These are phyloP conservation scores for Campaea margaritaria DNA, from an alignment of 2,888 invertebrate species.

Conservation along the genomic window DNA sequence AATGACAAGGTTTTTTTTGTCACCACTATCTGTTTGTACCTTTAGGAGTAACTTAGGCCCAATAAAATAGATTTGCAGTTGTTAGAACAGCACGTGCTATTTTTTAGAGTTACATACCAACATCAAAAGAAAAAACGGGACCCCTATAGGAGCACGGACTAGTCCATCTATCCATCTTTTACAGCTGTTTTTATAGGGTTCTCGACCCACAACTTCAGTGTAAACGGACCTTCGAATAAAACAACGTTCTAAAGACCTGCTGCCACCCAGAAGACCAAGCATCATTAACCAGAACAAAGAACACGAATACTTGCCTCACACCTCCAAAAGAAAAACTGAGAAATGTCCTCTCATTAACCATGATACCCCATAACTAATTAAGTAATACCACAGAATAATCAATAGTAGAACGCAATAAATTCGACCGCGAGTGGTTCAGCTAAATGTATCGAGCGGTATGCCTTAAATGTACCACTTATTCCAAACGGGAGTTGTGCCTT, in stretches of 20 bases:
- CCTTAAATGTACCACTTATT: slow-evolving; percentile 11
- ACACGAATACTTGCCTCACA: slow-evolving; percentile 8
- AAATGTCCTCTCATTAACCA: slow-evolving; percentile 26
- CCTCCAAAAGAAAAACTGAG: slow-evolving; percentile 19
- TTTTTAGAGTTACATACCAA: too few species aligned
- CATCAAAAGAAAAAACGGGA: too few species aligned
- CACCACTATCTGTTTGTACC: too few species aligned
- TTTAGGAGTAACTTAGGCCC: too few species aligned
- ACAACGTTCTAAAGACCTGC: too few species aligned
- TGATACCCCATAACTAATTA: slow-evolving; percentile 30
- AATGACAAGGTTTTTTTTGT: too few species aligned
- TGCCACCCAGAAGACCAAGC: background rate
- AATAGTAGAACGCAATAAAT: slow-evolving; percentile 10
- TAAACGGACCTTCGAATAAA: too few species aligned
- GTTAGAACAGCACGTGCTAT: too few species aligned
- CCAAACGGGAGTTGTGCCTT: slow-evolving; percentile 5
- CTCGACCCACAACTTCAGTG: background rate
- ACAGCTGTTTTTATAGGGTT: background rate
- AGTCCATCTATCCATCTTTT: too few species aligned
- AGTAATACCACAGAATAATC: too few species aligned
- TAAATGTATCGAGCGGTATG: slow-evolving; percentile 13
- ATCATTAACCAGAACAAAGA: background rate
- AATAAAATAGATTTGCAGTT: too few species aligned
- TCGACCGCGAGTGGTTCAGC: slow-evolving; percentile 9
- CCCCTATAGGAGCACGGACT: too few species aligned